Evolutionary conservation across 92 coral and sea anemone species (phyloP).

Genomic region (Zoanthus gigantus): DNA sequence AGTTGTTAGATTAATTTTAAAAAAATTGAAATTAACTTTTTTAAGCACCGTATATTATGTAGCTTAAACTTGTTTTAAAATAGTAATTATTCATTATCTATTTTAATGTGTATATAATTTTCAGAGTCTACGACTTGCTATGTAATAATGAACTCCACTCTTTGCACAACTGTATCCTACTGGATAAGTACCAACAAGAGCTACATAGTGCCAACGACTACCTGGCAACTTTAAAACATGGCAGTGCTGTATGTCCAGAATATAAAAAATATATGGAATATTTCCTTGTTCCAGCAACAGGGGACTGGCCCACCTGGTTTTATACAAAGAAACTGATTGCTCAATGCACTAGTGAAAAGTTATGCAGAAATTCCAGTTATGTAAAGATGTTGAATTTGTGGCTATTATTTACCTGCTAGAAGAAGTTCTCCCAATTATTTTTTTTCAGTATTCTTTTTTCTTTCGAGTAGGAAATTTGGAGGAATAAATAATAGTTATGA

Average conservation of each 20-base stretch:
- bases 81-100: too few species aligned
- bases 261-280: constrained; percentile 35
- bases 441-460: constrained; percentile 44
- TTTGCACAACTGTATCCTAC: constrained; percentile 24
- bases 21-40: too few species aligned
- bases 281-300: constrained; percentile 58
- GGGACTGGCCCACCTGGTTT: constrained; percentile 75
- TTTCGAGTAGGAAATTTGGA: constrained; percentile 55
- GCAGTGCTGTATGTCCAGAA: constrained; percentile 3
- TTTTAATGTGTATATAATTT: too few species aligned
- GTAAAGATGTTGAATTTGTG: constrained; percentile 67
- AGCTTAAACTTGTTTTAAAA: too few species aligned
- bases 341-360: constrained; percentile 20
- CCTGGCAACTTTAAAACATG: constrained; percentile 38
- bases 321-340: constrained; percentile 67
- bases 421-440: constrained; percentile 60
- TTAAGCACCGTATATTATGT: too few species aligned
- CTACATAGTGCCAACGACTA: constrained; percentile 59
- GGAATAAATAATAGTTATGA: constrained; percentile 41
- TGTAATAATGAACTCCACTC: constrained; percentile 22
- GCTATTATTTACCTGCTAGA: constrained; percentile 60
- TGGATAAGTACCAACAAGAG: constrained; percentile 50
- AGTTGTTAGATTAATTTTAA: too few species aligned
- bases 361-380: constrained; percentile 50
- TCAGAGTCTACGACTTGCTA: constrained; percentile 45